phyloP scores from a whole-genome alignment of 2,888 invertebrate species.

The Drosophila hamatofila region DNA sequence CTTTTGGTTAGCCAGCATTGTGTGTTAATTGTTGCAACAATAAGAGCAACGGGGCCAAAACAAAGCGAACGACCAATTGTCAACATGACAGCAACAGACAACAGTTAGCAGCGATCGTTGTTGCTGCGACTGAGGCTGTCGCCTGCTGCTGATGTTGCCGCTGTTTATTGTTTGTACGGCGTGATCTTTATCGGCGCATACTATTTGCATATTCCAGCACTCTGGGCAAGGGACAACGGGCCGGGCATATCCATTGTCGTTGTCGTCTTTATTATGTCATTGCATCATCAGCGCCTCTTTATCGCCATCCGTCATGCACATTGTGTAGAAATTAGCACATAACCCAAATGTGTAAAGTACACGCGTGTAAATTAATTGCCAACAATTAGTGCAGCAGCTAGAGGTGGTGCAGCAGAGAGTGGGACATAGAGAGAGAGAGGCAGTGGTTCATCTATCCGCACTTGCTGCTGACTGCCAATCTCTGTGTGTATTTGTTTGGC shows the following conservation, averaged over 20 bases:
- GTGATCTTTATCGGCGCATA: conserved; percentile 74
- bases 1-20: conserved; percentile 66
- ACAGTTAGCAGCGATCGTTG: conserved; percentile 74
- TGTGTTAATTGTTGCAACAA: conserved; percentile 76
- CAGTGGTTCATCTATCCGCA: conserved; percentile 8
- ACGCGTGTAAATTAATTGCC: conserved; percentile 77
- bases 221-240: neutral
- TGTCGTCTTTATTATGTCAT: conserved; percentile 79
- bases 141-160: conserved; percentile 56
- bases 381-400: conserved; percentile 57
- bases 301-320: conserved; percentile 80
- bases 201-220: conserved; percentile 74
- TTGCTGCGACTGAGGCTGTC: conserved; percentile 37
- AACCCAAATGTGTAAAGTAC: conserved; percentile 78
- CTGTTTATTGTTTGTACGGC: conserved; percentile 70
- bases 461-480: conserved; percentile 26
- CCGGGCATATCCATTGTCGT: conserved; percentile 46
- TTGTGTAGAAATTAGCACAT: conserved; percentile 81
- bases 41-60: conserved; percentile 67
- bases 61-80: conserved; percentile 79
- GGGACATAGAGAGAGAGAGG: neutral
- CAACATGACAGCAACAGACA: conserved; percentile 84
- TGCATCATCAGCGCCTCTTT: conserved; percentile 75
- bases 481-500: neutral
- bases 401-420: neutral